Percentiles rank a stretch among this genome's conserved stretches.
These are phyloP conservation scores for Drosophila chauvacae DNA, from an alignment of 1,140 invertebrate genomes.

Conservation along the genomic window DNA sequence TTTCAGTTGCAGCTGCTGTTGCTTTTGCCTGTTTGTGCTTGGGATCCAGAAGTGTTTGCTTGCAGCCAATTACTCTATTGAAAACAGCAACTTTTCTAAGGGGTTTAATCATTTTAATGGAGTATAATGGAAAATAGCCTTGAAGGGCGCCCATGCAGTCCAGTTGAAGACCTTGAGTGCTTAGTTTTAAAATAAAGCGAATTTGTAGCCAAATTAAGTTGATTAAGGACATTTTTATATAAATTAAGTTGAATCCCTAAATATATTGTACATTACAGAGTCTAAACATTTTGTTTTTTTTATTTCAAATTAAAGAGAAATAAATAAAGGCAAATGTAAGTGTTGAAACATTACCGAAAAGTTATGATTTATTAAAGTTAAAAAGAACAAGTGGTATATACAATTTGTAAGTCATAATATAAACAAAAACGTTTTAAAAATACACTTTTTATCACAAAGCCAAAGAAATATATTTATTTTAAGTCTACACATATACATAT, in stretches of 20 bases:
- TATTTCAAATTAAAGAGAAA: not conserved
- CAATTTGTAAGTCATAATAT: not conserved
- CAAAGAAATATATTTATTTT: not conserved
- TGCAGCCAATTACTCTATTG: conserved; percentile 34
- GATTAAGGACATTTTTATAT: not conserved
- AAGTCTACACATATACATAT: too few species aligned
- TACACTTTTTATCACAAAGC: not conserved
- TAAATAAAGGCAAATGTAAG: not conserved
- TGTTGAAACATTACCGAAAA: not conserved
- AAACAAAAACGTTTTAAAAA: not conserved
- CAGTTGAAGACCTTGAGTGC: not conserved
- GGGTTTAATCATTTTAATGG: conserved; percentile 24
- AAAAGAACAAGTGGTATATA: not conserved
- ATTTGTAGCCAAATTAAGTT: not conserved
- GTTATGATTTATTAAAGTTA: not conserved
- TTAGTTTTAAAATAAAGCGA: not conserved
- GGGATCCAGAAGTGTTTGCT: conserved; percentile 22
- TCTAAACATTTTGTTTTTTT: too few species aligned
- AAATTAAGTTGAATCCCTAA: not conserved
- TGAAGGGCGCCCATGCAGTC: not conserved
- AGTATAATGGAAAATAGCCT: conserved; percentile 2
- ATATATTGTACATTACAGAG: too few species aligned
- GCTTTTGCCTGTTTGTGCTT: conserved; percentile 23
- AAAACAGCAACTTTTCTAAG: conserved; percentile 18
- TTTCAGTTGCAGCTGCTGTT: conserved; percentile 18